Evolutionary conservation across 2,113 vertebrate species (phyloP).

Genomic region (Coryphaenoides rupestris): DNA sequence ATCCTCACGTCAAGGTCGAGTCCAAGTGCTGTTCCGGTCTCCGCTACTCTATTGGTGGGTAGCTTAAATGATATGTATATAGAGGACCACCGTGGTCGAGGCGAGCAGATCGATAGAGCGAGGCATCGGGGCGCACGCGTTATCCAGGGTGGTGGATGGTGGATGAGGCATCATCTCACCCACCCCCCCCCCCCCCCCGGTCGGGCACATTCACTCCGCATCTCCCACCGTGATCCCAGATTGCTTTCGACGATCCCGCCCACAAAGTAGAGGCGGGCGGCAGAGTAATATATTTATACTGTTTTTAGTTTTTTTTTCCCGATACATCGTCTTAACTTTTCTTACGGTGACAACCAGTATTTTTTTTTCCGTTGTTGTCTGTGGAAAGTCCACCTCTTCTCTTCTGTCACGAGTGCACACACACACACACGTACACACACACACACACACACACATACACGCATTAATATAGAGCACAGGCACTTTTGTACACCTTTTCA

Average conservation of each 20-base stretch:
- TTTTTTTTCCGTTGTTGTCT: too few species aligned
- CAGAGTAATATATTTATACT: too few species aligned
- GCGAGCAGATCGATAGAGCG: neutral
- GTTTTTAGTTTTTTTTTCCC: too few species aligned
- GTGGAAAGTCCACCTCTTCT: too few species aligned
- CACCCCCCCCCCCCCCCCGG: too few species aligned
- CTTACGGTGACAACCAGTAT: conserved; percentile 29
- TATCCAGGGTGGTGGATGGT: too few species aligned
- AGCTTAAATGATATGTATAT: conserved; percentile 59
- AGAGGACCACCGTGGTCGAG: neutral
- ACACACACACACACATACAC: conserved; percentile 30
- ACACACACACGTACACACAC: neutral
- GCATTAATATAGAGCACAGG: conserved; percentile 53
- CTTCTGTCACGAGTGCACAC: neutral
- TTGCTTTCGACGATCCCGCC: too few species aligned
- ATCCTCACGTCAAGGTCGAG: conserved; percentile 38
- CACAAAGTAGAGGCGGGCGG: too few species aligned
- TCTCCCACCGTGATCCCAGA: too few species aligned
- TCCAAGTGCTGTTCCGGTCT: conserved; percentile 39
- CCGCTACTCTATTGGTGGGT: conserved; percentile 60
- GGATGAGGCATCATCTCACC: too few species aligned
- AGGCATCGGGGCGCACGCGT: neutral
- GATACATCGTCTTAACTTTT: conserved; percentile 21
- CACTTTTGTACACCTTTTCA: conserved; percentile 59
- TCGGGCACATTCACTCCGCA: too few species aligned